These are phyloP conservation scores for Torymus aiolomorphi DNA, from an alignment of 2,888 invertebrate genomes.

Conservation along the genomic window DNA sequence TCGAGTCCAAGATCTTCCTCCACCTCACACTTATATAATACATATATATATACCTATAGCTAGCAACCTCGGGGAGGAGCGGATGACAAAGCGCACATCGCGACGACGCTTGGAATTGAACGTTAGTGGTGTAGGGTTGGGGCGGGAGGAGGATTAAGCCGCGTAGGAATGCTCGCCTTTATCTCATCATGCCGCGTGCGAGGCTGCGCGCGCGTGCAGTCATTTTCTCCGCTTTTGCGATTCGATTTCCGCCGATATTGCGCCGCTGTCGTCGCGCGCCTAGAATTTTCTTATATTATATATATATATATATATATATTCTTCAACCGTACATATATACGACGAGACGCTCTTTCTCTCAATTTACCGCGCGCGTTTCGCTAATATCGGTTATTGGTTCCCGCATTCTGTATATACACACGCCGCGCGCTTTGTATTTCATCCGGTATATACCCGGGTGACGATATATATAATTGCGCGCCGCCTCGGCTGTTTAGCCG, in stretches of 20 bases:
- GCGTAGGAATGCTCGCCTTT: no score
- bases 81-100: no score
- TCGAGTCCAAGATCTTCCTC: no score
- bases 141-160: no score
- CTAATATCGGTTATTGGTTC: slow-evolving; percentile 57
- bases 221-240: slow-evolving; percentile 73
- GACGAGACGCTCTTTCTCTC: slow-evolving; percentile 29
- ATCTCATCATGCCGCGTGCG: background rate
- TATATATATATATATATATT: no score
- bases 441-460: background rate
- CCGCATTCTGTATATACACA: background rate
- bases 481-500: slow-evolving; percentile 1
- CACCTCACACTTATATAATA: no score
- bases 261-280: slow-evolving; percentile 62
- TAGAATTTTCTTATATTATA: no score
- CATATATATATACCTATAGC: no score
- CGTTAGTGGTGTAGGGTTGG: no score
- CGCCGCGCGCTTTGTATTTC: background rate
- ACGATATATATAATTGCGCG: slow-evolving; percentile 14
- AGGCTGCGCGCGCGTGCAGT: slow-evolving; percentile 59
- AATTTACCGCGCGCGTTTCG: slow-evolving; percentile 48
- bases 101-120: no score
- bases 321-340: slow-evolving; percentile 49
- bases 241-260: slow-evolving; percentile 74
- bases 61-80: no score